phyloP scores from a whole-genome alignment of 2,113 vertebrate genomes.

The Podilymbus podiceps region DNA sequence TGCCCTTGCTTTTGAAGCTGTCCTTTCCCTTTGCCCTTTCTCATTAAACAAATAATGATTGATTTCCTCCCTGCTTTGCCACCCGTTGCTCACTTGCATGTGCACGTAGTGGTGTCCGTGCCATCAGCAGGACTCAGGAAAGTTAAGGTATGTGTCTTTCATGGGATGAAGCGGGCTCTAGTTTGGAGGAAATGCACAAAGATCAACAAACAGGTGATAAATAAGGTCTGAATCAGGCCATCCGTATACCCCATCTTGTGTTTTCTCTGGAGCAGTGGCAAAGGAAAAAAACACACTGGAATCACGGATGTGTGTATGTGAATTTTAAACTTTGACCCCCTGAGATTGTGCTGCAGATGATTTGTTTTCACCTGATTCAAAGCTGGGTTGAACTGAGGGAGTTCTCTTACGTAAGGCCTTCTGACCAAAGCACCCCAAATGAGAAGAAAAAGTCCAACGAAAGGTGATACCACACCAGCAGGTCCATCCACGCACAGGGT shows the following conservation, averaged over 20 bases:
- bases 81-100: background rate
- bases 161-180: background rate
- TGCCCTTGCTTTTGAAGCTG: background rate
- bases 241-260: accelerated
- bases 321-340: background rate
- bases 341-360: background rate
- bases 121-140: background rate
- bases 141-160: background rate
- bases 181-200: background rate
- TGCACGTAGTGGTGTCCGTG: background rate
- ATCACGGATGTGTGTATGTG: background rate
- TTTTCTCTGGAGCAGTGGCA: background rate
- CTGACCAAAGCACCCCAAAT: background rate
- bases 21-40: background rate
- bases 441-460: background rate
- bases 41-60: background rate
- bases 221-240: background rate
- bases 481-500: background rate
- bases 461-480: accelerated
- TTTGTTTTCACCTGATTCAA: background rate
- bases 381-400: background rate
- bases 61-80: background rate
- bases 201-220: background rate
- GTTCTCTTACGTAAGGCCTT: background rate
- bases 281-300: background rate